Evolutionary conservation across 2,888 invertebrate genomes (phyloP).

Genomic region (Branchipolynoe longqiensis): DNA sequence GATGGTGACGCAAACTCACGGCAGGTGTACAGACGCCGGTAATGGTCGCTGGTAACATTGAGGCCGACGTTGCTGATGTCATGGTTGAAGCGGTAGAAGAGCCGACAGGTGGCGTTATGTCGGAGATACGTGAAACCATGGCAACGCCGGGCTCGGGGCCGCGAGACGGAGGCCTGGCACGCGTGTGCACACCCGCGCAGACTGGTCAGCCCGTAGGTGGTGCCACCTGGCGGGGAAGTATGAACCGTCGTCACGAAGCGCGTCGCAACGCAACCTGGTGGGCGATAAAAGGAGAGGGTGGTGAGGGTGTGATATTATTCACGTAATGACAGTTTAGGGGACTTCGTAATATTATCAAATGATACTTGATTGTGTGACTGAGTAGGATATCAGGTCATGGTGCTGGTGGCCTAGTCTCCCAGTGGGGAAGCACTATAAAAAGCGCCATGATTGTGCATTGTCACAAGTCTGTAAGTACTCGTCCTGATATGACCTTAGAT

Average conservation of each 20-base stretch:
- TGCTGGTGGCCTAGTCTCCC: too few species aligned
- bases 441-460: too few species aligned
- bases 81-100: neutral
- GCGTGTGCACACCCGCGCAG: neutral
- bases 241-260: neutral
- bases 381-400: too few species aligned
- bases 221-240: neutral
- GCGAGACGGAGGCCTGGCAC: neutral
- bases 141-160: neutral
- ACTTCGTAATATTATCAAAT: too few species aligned
- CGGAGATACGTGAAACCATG: constrained; percentile 1
- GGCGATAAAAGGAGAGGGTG: too few species aligned
- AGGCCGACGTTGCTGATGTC: neutral
- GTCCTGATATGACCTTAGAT: too few species aligned
- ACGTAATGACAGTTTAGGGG: too few species aligned
- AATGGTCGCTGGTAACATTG: neutral
- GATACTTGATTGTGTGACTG: too few species aligned
- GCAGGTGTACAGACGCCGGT: neutral
- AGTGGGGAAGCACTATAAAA: too few species aligned
- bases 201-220: neutral
- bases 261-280: neutral
- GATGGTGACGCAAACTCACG: too few species aligned
- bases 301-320: too few species aligned
- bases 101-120: neutral
- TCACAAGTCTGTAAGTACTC: too few species aligned